phyloP scores from a whole-genome alignment of 2,113 vertebrate genomes.

The Gymnobelideus leadbeateri region DNA sequence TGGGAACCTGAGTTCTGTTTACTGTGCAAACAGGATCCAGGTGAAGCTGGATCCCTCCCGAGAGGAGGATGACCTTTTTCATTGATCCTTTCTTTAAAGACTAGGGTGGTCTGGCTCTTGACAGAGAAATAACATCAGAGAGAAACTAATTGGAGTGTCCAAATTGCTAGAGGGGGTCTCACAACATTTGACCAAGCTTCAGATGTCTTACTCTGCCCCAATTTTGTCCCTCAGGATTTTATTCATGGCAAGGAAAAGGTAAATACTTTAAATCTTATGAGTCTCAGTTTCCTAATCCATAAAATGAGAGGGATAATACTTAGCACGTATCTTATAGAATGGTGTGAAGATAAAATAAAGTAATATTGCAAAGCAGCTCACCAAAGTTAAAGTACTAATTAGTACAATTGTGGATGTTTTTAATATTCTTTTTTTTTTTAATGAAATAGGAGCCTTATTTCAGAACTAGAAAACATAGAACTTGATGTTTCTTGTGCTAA shows the following conservation, averaged over 20 bases:
- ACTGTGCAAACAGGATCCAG: too few species aligned
- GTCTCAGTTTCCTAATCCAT: background rate
- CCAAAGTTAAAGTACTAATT: background rate
- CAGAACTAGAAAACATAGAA: background rate
- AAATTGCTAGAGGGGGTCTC: background rate
- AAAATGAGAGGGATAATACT: background rate
- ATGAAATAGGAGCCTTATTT: background rate
- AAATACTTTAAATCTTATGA: background rate
- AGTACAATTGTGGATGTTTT: background rate
- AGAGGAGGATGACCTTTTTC: background rate
- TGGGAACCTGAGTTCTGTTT: too few species aligned
- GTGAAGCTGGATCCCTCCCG: background rate
- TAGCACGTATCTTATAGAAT: background rate
- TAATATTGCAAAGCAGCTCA: background rate
- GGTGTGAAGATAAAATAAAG: background rate
- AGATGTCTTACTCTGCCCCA: background rate
- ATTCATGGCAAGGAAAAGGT: too few species aligned
- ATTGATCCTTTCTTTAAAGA: background rate
- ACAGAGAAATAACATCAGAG: background rate
- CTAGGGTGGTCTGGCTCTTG: background rate
- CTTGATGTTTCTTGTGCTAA: background rate
- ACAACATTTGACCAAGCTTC: background rate
- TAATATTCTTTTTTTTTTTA: background rate
- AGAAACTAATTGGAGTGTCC: too few species aligned
- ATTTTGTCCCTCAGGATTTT: too few species aligned